Evolutionary conservation across 2,888 invertebrate species (phyloP).

Genomic region (Heliothis peltigera): DNA sequence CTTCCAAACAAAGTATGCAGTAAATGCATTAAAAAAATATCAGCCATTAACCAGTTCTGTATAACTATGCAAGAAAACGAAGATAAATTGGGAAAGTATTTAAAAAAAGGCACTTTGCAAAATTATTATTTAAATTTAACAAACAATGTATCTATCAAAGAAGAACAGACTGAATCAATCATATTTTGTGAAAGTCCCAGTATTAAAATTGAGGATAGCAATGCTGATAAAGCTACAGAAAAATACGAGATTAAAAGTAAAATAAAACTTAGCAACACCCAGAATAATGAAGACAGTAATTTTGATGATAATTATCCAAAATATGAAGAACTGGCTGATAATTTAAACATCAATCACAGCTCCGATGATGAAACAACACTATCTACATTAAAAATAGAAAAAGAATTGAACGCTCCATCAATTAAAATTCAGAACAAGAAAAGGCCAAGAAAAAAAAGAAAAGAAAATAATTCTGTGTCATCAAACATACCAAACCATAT

Average conservation of each 20-base stretch:
- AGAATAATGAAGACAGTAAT: background rate
- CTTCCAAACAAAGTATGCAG: slow-evolving; percentile 72
- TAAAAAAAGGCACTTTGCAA: slow-evolving; percentile 49
- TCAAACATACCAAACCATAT: slow-evolving; percentile 22
- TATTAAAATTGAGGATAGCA: slow-evolving; percentile 16
- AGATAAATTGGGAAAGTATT: slow-evolving; percentile 59
- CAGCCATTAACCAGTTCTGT: slow-evolving; percentile 65
- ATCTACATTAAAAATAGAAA: slow-evolving; percentile 18
- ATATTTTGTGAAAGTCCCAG: slow-evolving; percentile 20
- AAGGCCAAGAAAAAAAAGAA: slow-evolving; percentile 8
- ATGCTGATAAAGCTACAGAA: slow-evolving; percentile 1
- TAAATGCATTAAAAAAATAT: slow-evolving; percentile 67
- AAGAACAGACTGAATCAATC: slow-evolving; percentile 15
- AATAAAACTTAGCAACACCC: background rate
- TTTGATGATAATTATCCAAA: slow-evolving; percentile 17
- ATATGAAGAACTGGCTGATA: slow-evolving; percentile 9
- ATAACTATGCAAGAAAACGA: slow-evolving; percentile 68
- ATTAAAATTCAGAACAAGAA: slow-evolving; percentile 5
- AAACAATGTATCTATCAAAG: slow-evolving; percentile 36
- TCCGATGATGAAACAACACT: slow-evolving; percentile 35
- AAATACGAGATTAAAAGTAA: slow-evolving; percentile 2
- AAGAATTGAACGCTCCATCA: background rate
- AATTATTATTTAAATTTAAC: slow-evolving; percentile 56
- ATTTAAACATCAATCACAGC: slow-evolving; percentile 17
- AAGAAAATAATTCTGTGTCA: slow-evolving; percentile 14